phyloP scores from a whole-genome alignment of 2,797 vertebrate species.

The Sebastes ruberrimus region DNA sequence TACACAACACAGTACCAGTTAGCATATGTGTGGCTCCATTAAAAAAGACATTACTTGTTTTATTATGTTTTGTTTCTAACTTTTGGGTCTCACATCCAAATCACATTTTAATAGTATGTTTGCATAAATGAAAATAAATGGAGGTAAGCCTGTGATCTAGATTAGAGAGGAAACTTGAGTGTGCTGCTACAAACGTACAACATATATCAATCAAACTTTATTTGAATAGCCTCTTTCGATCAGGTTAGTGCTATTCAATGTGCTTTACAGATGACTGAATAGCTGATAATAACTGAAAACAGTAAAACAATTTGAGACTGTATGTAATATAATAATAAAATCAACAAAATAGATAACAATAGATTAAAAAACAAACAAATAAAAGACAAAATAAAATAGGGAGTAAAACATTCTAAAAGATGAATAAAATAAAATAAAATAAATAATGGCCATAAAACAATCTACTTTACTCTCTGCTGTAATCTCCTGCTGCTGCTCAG shows the following conservation, averaged over 20 bases:
- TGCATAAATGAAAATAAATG: not conserved
- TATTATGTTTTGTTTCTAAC: not conserved
- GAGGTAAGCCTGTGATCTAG: not conserved
- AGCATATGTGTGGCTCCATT: not conserved
- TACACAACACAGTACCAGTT: not conserved
- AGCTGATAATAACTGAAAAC: not conserved
- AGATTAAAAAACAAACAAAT: accelerated
- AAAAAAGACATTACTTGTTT: not conserved
- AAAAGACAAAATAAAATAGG: not conserved
- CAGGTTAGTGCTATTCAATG: not conserved
- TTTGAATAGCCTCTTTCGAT: not conserved
- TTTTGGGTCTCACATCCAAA: not conserved
- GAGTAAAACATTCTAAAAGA: not conserved
- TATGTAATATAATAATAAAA: not conserved
- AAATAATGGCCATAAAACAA: not conserved
- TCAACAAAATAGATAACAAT: not conserved
- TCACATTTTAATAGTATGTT: not conserved
- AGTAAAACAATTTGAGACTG: not conserved
- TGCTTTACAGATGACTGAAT: not conserved
- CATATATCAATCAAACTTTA: not conserved
- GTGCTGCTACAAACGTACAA: not conserved
- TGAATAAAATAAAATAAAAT: not conserved
- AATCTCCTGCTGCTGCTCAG: not conserved
- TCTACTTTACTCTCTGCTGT: not conserved
- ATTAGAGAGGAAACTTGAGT: not conserved